phyloP scores from a whole-genome alignment of 2,113 vertebrate genomes.

The Lagopus muta region DNA sequence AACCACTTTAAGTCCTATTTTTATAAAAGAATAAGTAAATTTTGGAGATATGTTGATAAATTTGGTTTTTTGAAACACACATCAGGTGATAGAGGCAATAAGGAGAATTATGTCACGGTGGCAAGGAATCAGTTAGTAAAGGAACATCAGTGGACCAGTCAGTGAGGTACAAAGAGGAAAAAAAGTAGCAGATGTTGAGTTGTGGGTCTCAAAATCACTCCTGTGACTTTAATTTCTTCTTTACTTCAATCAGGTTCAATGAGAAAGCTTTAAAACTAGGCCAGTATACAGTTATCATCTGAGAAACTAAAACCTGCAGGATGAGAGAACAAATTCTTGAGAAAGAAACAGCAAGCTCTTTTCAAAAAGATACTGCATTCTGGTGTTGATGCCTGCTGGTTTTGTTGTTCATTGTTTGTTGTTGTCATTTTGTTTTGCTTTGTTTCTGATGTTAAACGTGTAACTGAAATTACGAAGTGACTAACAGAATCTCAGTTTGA shows the following conservation, averaged over 20 bases:
- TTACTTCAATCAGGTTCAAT: neutral
- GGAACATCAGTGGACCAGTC: neutral
- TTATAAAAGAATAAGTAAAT: constrained; percentile 6
- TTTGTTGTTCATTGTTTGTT: neutral
- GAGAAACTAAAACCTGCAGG: neutral
- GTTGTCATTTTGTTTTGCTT: neutral
- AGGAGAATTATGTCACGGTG: neutral
- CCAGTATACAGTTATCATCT: neutral
- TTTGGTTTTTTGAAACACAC: neutral
- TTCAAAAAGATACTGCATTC: neutral
- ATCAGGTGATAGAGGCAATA: neutral
- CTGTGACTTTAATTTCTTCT: constrained; percentile 21
- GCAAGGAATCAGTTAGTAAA: neutral
- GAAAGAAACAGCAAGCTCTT: neutral
- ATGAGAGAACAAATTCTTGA: neutral
- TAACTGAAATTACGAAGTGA: neutral
- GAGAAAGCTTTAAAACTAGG: neutral
- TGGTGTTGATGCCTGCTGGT: neutral
- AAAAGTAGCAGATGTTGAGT: neutral
- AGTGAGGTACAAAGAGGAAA: neutral
- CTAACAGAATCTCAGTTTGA: constrained; percentile 49
- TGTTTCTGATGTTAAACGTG: neutral
- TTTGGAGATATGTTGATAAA: constrained; percentile 6
- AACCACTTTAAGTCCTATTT: neutral
- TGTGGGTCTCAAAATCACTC: neutral